Conservation (phyloP, 2,113 vertebrate genomes). For the Taxidea taxus region DNA sequence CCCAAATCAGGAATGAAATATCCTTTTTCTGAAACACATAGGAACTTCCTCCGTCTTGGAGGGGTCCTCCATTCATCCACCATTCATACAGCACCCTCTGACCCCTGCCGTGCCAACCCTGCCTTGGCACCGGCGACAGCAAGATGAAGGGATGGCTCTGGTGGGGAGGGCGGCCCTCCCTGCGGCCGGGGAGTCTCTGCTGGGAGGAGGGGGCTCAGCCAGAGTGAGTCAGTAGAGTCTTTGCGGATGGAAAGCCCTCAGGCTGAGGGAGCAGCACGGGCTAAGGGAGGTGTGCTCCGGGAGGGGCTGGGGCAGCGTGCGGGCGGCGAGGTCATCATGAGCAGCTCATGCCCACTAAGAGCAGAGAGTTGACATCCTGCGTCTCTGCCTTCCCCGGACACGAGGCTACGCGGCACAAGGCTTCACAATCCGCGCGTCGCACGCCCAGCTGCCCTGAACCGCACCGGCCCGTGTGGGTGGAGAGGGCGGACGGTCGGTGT, state of each 20-base stretch:
- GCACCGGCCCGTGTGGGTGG: accelerated
- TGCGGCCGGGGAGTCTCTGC: too few relatives aligned
- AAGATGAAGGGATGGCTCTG: neutral
- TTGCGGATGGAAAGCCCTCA: neutral
- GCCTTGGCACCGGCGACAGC: neutral
- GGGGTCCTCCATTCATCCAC: neutral
- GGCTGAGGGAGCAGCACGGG: neutral
- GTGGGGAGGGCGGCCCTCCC: neutral
- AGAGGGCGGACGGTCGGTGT: accelerated
- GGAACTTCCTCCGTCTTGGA: accelerated
- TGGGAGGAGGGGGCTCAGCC: neutral
- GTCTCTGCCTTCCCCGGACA: neutral
- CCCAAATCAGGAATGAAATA: neutral
- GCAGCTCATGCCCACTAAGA: accelerated
- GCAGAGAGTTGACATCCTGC: neutral
- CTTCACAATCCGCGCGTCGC: accelerated
- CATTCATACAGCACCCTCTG: accelerated
- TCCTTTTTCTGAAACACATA: neutral
- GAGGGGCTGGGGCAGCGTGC: accelerated
- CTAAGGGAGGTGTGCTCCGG: accelerated
- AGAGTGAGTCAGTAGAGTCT: neutral
- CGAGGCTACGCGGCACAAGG: neutral
- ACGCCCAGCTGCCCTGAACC: neutral
- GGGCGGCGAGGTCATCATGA: accelerated
- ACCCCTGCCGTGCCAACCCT: neutral